Evolutionary conservation across 2,113 vertebrate species (phyloP), one percentile per base, ranked within the genome.

Genomic region (Stictonetta naevosa): DNA sequence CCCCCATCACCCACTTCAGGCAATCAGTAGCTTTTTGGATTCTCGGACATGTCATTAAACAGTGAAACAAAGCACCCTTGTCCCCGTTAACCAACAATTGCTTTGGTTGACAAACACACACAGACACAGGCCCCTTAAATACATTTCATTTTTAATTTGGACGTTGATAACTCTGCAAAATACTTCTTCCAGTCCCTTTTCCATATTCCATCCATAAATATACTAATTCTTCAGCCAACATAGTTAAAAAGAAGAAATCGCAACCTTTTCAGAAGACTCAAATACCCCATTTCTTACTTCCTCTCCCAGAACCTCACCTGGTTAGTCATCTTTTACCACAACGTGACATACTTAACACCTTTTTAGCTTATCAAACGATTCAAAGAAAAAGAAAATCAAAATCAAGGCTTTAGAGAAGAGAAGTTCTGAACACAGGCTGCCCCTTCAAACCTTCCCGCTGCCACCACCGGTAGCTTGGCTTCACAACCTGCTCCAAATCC

Each of bases 81-180:
- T 2, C 1, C n/a, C 36, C 38, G 13, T 11, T 33, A 11, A n/a
- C 8, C 0, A 1, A 56, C 31, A 25, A 69, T 2, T 0, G 1
- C 60, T 88, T 38, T 16, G n/a, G 40, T 22, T 40, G 50, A 97
- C 69, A 93, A 77, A 96, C 92, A 95, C 31, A 96, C 92, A 88
- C 9, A 11, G 94, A 92, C 92, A 89, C 72, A 88, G 62, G 33
- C 29, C 85, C 84, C 80, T 96, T 97, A 91, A 97, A 96, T 93
- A 97, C 96, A 96, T 96, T 96, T 98, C 94, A 72, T 94, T 77
- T 97, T 98, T 98, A 98, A 98, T 98, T 96, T 93, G 96, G 98
- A 98, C 80, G 59, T 96, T 36, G 93, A 97, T 96, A 48, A 71
- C 97, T 97, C 96, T 73, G 93, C 95, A 97, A 94, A 98, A 97